A percentile compares a stretch with the other conserved stretches of the same genome.
These are phyloP conservation scores for Tiliqua scincoides DNA, from an alignment of 2,113 vertebrate species.

Conservation along the genomic window DNA sequence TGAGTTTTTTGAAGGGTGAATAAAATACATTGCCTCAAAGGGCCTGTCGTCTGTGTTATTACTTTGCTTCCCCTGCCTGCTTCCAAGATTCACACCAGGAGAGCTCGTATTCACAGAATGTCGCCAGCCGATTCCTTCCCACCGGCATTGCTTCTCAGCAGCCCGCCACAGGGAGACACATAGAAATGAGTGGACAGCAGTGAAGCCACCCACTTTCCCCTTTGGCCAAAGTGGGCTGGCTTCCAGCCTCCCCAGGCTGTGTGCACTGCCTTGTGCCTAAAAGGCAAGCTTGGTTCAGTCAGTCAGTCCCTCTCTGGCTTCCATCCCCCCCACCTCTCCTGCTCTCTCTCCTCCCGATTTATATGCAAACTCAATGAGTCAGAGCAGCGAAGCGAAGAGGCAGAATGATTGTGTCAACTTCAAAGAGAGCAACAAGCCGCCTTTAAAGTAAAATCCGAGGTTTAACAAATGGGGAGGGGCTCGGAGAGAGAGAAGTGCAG, in stretches of 20 bases:
- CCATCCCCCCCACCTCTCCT: too few relatives aligned
- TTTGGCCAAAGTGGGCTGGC: not conserved
- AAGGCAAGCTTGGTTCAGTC: too few relatives aligned
- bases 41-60: too few relatives aligned
- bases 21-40: too few relatives aligned
- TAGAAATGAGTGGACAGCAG: not conserved
- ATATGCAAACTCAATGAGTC: slow-evolving; percentile 38
- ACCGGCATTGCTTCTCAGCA: not conserved
- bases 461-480: not conserved
- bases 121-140: not conserved
- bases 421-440: slow-evolving; percentile 21
- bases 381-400: slow-evolving; percentile 28
- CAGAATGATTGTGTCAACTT: slow-evolving; percentile 37
- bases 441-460: slow-evolving; percentile 12
- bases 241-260: not conserved
- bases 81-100: not conserved
- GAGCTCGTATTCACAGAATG: too few relatives aligned
- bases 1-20: too few relatives aligned
- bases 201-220: not conserved
- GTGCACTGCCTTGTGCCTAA: not conserved
- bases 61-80: not conserved
- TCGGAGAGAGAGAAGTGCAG: not conserved
- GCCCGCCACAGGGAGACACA: not conserved
- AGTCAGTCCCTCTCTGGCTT: not conserved
- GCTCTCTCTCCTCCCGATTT: not conserved